phyloP scores from a whole-genome alignment of 2,888 invertebrate species.

The Perithous albicinctus region DNA sequence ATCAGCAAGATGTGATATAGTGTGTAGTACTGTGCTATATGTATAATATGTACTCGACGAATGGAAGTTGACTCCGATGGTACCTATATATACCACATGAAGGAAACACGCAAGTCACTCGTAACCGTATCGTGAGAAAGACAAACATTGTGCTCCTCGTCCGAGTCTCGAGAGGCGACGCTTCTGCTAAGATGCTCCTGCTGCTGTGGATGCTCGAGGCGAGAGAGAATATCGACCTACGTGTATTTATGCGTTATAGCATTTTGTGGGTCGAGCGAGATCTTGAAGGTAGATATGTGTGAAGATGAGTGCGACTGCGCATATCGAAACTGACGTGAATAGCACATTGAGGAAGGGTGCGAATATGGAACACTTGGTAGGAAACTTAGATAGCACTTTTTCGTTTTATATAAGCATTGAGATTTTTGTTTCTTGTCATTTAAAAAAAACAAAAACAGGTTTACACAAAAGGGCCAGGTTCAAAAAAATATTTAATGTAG shows the following conservation, averaged over 20 bases:
- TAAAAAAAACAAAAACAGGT: too few relatives aligned
- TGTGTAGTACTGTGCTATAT: background rate
- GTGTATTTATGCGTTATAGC: constrained; percentile 68
- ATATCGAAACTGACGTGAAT: background rate
- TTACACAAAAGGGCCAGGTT: too few relatives aligned
- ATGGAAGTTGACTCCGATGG: constrained; percentile 42
- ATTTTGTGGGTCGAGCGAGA: constrained; percentile 56
- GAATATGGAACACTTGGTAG: background rate
- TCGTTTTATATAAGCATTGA: background rate
- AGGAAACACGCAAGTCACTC: constrained; percentile 80
- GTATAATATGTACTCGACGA: constrained; percentile 11
- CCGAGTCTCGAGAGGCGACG: constrained; percentile 65
- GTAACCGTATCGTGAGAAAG: constrained; percentile 84
- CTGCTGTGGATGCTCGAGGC: constrained; percentile 42
- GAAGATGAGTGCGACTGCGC: constrained; percentile 15
- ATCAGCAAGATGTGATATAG: constrained; percentile 22
- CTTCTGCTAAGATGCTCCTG: constrained; percentile 58
- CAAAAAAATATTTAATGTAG: too few relatives aligned
- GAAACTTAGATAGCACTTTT: background rate
- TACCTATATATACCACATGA: constrained; percentile 34
- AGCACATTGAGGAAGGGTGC: background rate
- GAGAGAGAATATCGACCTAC: constrained; percentile 48
- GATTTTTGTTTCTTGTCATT: background rate
- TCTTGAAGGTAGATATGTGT: constrained; percentile 27
- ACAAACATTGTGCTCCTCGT: constrained; percentile 77